A percentile compares a stretch with the other conserved stretches of the same genome.
phyloP scores from a whole-genome alignment of 2,797 vertebrate species.

The Chrosomus eos region DNA sequence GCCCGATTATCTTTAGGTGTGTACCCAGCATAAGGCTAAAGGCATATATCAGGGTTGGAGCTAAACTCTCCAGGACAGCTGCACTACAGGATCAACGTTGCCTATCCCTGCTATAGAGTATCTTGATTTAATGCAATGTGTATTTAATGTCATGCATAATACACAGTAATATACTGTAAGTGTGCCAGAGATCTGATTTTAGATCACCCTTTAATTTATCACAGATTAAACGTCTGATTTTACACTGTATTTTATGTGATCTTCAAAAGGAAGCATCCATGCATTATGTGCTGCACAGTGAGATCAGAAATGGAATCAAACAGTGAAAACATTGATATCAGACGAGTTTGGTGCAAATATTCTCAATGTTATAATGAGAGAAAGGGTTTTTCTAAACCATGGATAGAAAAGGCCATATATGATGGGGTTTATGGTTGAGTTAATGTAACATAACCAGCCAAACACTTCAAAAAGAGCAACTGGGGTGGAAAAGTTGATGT shows the following conservation, averaged over 20 bases:
- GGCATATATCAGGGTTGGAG: too few species aligned
- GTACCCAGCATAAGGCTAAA: too few species aligned
- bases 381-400: slow-evolving; percentile 69
- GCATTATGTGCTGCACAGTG: background rate
- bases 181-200: background rate
- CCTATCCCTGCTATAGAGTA: too few species aligned
- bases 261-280: background rate
- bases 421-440: slow-evolving; percentile 71
- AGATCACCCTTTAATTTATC: background rate
- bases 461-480: slow-evolving; percentile 64
- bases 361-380: slow-evolving; percentile 63
- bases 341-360: slow-evolving; percentile 65
- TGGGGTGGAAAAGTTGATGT: slow-evolving; percentile 67
- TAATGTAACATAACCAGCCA: slow-evolving; percentile 70
- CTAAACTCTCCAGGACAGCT: too few species aligned
- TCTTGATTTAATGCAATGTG: slow-evolving; percentile 40
- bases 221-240: background rate
- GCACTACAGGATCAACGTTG: too few species aligned
- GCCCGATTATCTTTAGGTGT: too few species aligned
- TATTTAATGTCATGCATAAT: background rate
- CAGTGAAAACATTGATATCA: slow-evolving; percentile 57
- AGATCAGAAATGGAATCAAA: slow-evolving; percentile 10
- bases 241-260: background rate
- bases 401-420: slow-evolving; percentile 72
- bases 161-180: background rate